phyloP scores from a whole-genome alignment of 2,797 vertebrate genomes.

The Phoxinus dragarum region DNA sequence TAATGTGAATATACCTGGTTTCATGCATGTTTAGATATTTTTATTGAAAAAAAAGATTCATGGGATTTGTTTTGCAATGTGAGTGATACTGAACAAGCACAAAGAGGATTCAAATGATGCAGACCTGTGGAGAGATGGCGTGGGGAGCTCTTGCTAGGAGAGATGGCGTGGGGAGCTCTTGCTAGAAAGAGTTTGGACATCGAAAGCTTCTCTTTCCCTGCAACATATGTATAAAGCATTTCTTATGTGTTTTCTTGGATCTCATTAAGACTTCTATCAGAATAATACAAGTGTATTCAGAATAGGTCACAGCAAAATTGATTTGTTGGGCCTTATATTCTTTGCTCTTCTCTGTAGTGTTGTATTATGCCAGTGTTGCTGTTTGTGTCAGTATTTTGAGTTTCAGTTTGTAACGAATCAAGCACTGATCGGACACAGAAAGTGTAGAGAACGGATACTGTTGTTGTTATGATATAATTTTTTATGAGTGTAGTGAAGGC shows the following conservation, averaged over 20 bases:
- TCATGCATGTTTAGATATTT: background rate
- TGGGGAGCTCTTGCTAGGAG: background rate
- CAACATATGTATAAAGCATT: conserved; percentile 18
- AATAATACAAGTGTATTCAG: conserved; percentile 12
- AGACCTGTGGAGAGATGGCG: background rate
- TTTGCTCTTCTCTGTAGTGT: conserved; percentile 9
- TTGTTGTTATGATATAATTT: background rate
- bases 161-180: background rate
- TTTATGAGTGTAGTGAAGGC: background rate
- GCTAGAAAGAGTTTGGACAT: background rate
- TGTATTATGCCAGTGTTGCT: conserved; percentile 25
- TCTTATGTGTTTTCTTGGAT: conserved; percentile 11
- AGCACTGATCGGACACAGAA: background rate
- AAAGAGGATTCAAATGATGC: background rate
- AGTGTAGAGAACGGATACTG: background rate
- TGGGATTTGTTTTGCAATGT: conserved; percentile 1
- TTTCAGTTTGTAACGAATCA: background rate
- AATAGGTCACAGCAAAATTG: conserved; percentile 8
- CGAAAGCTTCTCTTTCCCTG: conserved; percentile 26
- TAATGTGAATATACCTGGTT: background rate
- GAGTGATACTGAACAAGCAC: conserved; percentile 22
- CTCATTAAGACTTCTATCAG: conserved; percentile 9
- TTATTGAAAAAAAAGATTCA: background rate
- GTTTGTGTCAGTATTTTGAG: conserved; percentile 23
- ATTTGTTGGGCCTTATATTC: conserved; percentile 12